Conservation (phyloP, 2,113 vertebrate species). For the Zapornia atra region DNA sequence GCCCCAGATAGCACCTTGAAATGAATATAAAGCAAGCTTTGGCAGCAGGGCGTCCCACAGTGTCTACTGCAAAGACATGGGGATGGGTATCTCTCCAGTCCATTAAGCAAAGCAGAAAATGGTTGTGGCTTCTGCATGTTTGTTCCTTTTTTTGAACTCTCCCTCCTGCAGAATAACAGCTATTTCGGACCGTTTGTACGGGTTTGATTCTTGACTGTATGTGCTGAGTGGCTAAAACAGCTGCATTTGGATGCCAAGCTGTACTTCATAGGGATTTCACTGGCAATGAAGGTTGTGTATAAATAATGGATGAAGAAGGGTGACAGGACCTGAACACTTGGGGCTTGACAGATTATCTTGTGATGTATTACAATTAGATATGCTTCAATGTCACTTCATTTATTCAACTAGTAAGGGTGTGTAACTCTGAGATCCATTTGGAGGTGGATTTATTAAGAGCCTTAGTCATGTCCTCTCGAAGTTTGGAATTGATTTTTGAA, state of each 20-base stretch:
- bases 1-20: neutral
- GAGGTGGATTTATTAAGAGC: constrained; percentile 73
- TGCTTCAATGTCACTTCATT: constrained; percentile 76
- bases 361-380: constrained; percentile 80
- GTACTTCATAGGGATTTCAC: constrained; percentile 58
- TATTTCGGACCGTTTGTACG: neutral
- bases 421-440: constrained; percentile 69
- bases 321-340: constrained; percentile 67
- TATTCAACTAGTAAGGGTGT: constrained; percentile 70
- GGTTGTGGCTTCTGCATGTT: neutral
- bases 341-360: constrained; percentile 75
- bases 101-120: neutral
- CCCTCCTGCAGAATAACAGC: neutral
- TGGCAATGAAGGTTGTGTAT: constrained; percentile 66
- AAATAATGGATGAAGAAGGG: constrained; percentile 77
- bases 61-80: neutral
- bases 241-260: constrained; percentile 14
- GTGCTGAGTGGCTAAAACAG: constrained; percentile 14
- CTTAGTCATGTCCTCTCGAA: constrained; percentile 60
- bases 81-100: neutral
- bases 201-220: constrained; percentile 16
- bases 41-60: neutral
- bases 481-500: constrained; percentile 72
- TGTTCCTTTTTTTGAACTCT: neutral
- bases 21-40: neutral